Evolutionary conservation across 2,888 invertebrate species (phyloP), one percentile per base, ranked within the genome.

Genomic region (Drosophila birchii): DNA sequence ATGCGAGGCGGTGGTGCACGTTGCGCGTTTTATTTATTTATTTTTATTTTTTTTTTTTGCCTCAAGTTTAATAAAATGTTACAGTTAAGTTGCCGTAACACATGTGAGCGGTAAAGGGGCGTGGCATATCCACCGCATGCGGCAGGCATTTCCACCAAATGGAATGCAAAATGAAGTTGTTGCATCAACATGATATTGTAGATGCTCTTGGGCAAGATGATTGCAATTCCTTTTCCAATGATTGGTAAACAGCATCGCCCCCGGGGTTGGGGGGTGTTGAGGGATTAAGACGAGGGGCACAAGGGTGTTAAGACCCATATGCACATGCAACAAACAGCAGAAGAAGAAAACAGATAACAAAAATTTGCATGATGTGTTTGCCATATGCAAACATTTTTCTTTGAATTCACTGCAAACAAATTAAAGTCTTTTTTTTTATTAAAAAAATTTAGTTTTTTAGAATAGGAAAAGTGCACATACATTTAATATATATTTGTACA

Each of bases 1-100:
- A 41, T 36, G 39, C 54, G 34, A 20, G 61, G 39, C 26, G 61
- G 39, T 20, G 61, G 29, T 60, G 63, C 54, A 64, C 51, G 76
- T 62, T 71, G 78, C 47, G 26, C 51, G 64, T 78, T 84, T 81
- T 45, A 55, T 53, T 54, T 34, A 8, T 34, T 2, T 34, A 9
- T 34, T 3, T 34, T 34, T 34, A 3, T 12, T 11, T 11, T 11
- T 4, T 3, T 12, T 34, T 11, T n/a, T n/a, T 5, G 18, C 83
- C 77, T 78, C 69, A 76, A 89, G 89, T 86, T 89, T 86, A 86
- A 89, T 80, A 86, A 86, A 86, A 88, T 86, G 89, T 78, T 85
- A 80, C 89, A 78, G 70, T 84, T 78, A 85, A 85, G 76, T 81
- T 88, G 80, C 69, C 69, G 73, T 61, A 76, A 76, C 75, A 75